Percentiles rank a stretch among this genome's conserved stretches.
Conservation (phyloP, 2,888 invertebrate species). For the Alloplasta piceator region DNA sequence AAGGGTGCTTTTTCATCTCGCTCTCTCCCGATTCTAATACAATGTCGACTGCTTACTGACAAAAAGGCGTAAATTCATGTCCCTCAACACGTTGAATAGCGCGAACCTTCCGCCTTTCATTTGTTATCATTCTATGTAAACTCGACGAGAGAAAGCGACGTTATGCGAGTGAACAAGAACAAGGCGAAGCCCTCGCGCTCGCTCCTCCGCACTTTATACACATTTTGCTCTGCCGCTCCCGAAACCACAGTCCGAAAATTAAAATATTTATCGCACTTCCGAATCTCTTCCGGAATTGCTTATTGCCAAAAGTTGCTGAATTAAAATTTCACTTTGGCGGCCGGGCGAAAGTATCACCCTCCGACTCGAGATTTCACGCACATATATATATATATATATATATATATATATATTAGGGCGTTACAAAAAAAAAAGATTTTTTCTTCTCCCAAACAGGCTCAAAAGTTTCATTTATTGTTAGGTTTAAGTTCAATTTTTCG, state of each 20-base stretch:
- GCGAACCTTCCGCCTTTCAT: constrained; percentile 29
- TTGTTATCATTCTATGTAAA: constrained; percentile 44
- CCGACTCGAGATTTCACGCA: neutral
- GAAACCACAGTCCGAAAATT: constrained; percentile 73
- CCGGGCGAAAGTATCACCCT: constrained; percentile 48
- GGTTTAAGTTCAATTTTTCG: no score
- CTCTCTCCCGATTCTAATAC: constrained; percentile 46
- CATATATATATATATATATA: neutral
- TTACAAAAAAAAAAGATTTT: no score
- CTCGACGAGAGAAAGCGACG: constrained; percentile 33
- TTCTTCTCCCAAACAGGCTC: no score
- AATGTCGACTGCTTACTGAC: neutral
- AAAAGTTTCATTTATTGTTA: no score
- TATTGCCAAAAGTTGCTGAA: constrained; percentile 79
- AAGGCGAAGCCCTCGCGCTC: constrained; percentile 46
- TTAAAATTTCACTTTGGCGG: constrained; percentile 78
- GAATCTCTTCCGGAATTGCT: constrained; percentile 80
- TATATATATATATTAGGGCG: no score
- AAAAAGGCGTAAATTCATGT: neutral
- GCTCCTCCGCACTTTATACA: constrained; percentile 36
- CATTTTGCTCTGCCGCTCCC: constrained; percentile 43
- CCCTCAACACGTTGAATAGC: no score
- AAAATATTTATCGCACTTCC: constrained; percentile 78
- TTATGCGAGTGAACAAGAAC: constrained; percentile 40
- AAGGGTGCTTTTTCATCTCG: constrained; percentile 53